Base-by-base conservation (phyloP, 2,888 invertebrate genomes). In the Lasioglossum villosulum region DNA sequence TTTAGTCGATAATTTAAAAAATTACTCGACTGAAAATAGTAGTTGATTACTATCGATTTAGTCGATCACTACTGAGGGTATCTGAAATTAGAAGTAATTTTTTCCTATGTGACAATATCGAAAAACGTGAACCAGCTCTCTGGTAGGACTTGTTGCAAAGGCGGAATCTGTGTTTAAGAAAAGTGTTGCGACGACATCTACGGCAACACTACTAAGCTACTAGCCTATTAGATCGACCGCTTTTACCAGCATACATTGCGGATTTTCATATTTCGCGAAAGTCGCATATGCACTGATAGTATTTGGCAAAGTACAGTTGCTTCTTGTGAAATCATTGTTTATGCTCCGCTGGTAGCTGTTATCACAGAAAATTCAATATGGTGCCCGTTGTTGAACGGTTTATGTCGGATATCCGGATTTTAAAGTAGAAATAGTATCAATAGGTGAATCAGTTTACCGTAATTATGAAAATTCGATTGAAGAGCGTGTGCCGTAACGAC, bases 401-500 rank as follows among this genome's bases (percentile, higher is more conserved):
- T 87, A 87, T 84, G 84, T 93, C 88, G 90, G 87, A 92, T 84
- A 87, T 89, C 86, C 88, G 88, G 91, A 91, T 92, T 91, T 93
- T 87, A 81, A 87, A 82, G 86, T 90, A 93, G 90, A 90, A 91
- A 84, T 77, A 73, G 75, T 42, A 39, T 75, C 70, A 63, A 75
- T 45, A 78, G 80, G 84, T 76, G 74, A 76, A 76, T 77, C 37
- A 75, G 56, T 72, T 76, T 66, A 45, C 71, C 48, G 75, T 89
- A 93, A 94, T 92, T 90, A 94, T 94, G 94, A 93, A 94, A 94
- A 94, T 92, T 91, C 92, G 93, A 88, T 92, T 94, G 79, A 94
- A 93, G 89, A 81, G n/a, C 45, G 74, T 84, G 77, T 83, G 88
- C 84, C 87, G 86, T 79, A 84, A 74, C 79, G 88, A 89, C 88